A percentile compares a stretch with the other conserved stretches of the same genome.
Evolutionary conservation across 2,113 vertebrate species (phyloP).

Genomic region (Gnathonemus longibarbis): DNA sequence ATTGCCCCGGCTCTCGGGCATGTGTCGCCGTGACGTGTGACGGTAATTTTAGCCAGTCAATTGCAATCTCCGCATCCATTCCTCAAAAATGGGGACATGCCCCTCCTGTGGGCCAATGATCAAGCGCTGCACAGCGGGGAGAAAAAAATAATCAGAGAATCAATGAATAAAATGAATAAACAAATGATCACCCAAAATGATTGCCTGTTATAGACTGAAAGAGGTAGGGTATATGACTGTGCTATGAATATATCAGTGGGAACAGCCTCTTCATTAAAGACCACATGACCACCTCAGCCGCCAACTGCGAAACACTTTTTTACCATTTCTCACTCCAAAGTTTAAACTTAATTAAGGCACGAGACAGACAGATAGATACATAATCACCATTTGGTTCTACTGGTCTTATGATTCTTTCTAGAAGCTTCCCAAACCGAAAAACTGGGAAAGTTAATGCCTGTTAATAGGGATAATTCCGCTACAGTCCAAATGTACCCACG

Average conservation of each 20-base stretch:
- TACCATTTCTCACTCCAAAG: neutral
- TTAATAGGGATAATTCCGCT: neutral
- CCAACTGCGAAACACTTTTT: neutral
- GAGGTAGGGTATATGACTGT: neutral
- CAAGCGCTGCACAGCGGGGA: neutral
- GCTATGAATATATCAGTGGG: neutral
- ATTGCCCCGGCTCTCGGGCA: slow-evolving; percentile 67
- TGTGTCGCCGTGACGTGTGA: slow-evolving; percentile 62
- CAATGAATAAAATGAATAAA: slow-evolving; percentile 9
- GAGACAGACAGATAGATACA: neutral
- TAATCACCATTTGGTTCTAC: neutral
- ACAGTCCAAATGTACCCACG: neutral
- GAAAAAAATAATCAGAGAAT: neutral
- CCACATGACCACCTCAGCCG: neutral
- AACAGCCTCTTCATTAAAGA: neutral
- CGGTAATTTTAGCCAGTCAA: slow-evolving; percentile 76
- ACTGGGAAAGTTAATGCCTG: neutral
- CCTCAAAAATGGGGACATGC: slow-evolving; percentile 52
- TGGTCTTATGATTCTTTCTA: neutral
- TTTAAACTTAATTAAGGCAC: neutral
- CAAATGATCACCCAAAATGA: neutral
- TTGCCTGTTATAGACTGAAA: neutral
- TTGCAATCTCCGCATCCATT: slow-evolving; percentile 72
- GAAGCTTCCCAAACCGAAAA: neutral
- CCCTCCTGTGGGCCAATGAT: neutral